Percentiles rank a stretch among this genome's conserved stretches.
Conservation (phyloP, 2,888 invertebrate genomes). For the Xestia xanthographa region DNA sequence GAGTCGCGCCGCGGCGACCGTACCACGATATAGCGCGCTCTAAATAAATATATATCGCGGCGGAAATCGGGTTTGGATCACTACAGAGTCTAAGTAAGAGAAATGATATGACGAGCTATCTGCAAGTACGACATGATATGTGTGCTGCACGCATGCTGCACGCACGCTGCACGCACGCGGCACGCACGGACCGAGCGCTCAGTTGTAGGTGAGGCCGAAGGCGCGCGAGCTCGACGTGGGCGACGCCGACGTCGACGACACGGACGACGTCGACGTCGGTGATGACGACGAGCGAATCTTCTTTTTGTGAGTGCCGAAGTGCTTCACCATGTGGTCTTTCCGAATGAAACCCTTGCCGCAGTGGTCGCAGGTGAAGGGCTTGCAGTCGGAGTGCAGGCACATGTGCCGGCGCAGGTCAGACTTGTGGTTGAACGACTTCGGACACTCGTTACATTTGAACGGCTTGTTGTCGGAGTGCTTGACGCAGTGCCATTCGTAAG, state of each 20-base stretch:
- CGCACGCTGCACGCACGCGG: slow-evolving; percentile 23
- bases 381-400: slow-evolving; percentile 96
- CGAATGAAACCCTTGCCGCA: slow-evolving; percentile 97
- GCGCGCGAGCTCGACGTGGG: slow-evolving; percentile 61
- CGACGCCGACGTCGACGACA: slow-evolving; percentile 73
- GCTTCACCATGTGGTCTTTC: slow-evolving; percentile 97
- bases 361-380: slow-evolving; percentile 95
- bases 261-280: slow-evolving; percentile 74
- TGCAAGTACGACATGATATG: slow-evolving; percentile 77
- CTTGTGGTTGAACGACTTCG: slow-evolving; percentile 97
- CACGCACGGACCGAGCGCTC: slow-evolving; percentile 28
- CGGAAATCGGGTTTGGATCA: slow-evolving; percentile 54
- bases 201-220: slow-evolving; percentile 50
- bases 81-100: slow-evolving; percentile 69
- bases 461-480: slow-evolving; percentile 96
- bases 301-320: slow-evolving; percentile 95
- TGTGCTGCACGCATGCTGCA: slow-evolving; percentile 62
- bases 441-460: slow-evolving; percentile 95
- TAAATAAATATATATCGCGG: slow-evolving; percentile 44
- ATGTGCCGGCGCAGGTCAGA: slow-evolving; percentile 96
- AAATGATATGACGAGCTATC: slow-evolving; percentile 69
- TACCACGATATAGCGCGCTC: slow-evolving; percentile 48
- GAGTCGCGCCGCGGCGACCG: slow-evolving; percentile 66
- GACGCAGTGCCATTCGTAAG: slow-evolving; percentile 93
- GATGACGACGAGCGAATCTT: slow-evolving; percentile 81